Base-by-base conservation (phyloP, 2,888 invertebrate genomes). In the Zygogramma bicolorata region DNA sequence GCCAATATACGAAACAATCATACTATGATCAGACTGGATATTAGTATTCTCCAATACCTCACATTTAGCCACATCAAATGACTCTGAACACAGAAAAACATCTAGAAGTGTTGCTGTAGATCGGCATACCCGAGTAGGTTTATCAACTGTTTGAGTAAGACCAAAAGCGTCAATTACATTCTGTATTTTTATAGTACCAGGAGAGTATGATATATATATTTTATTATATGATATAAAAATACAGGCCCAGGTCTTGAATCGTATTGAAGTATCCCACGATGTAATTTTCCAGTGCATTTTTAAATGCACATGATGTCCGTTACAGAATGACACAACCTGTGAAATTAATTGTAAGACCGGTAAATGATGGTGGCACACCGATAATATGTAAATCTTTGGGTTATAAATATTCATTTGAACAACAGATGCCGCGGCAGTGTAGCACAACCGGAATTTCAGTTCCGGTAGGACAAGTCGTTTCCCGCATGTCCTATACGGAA, bases 391-490 rank as follows among this genome's bases (percentile, higher is more conserved):
- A 84, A 84, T 84, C 82, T 81, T 77, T 72, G 74, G 77, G 81
- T 83, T 84, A 84, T 84, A 84, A 84, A 84, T 84, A 84, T 84
- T 84, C 84, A 84, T 84, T 82, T 77, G 74, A 75, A 80, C 83
- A 83, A 83, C 84, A 84, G 84, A 84, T 84, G 84, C 81, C 84
- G 82, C 83, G 80, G 78, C 79, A 77, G 80, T 81, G 78, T 78
- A 81, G 82, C 78, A 77, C 79, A 80, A 84, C 86, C 86, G 86
- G 86, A 86, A 86, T 86, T 84, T 84, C 84, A 84, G 86, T 87
- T 86, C 87, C 87, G 86, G 86, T 85, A 80, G 81, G 80, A 82
- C 84, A 83, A 83, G 83, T 84, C 84, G 83, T 84, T 83, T 83
- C 81, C 84, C 84, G 82, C 78, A 73, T 65, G 70, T 49, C 72